Base-by-base conservation (phyloP, 2,797 vertebrate species). In the Pampus argenteus region DNA sequence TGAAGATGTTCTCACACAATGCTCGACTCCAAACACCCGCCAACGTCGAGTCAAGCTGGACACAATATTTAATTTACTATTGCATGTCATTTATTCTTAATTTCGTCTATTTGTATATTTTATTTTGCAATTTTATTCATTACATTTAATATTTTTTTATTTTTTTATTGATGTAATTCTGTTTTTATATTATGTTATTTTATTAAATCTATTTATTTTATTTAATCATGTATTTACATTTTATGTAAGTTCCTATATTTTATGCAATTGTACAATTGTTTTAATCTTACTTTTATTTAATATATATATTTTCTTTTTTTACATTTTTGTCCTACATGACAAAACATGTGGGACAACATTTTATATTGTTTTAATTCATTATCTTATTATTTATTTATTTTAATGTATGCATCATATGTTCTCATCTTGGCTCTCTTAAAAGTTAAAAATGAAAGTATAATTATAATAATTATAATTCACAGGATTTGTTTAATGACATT, bases 1-100 rank as follows among this genome's bases (percentile, higher is more conserved):
- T 79, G 70, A 84, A 72, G 79, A 71, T 52, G 86, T 83, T 76
- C 81, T 56, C 18, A 22, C 76, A 77, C 74, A 78, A 79, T 48
- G 3, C 50, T 0, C 0, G 11, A 71, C 61, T 18, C 6, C 11
- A 6, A 60, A 64, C 55, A 26, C 31, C 54, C 36, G 1, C 68
- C n/a, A n/a, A n/a, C n/a, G n/a, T n/a, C n/a, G n/a, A n/a, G n/a
- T n/a, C n/a, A 17, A n/a, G 25, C 49, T 26, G 45, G 45, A 5
- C 18, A 13, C 10, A 2, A 11, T 10, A 15, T 17, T 17, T 13
- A 2, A 49, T 23, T 50, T 15, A 38, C 11, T 4, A 38, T 36
- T 36, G 3, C 11, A 9, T 36, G 1, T 36, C 2, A 29, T 36
- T 36, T 13, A 8, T 13, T 25, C 3, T 50, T 18, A 20, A 28